A percentile compares a stretch with the other conserved stretches of the same genome.
These are phyloP conservation scores for Scolopax rusticola DNA, from an alignment of 2,797 vertebrate species.

Conservation along the genomic window DNA sequence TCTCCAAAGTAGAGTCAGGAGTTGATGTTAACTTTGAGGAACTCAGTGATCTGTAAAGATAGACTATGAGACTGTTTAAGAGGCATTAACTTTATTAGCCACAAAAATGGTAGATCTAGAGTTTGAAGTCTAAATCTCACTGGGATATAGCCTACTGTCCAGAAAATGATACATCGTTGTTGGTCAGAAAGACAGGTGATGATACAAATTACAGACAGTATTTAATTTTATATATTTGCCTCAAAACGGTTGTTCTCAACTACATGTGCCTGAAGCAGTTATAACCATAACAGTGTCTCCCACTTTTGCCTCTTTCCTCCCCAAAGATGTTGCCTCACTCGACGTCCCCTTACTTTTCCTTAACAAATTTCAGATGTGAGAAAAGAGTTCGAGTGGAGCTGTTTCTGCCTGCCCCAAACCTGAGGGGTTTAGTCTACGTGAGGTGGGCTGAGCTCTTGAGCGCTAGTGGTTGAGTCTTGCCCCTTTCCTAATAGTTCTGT, in stretches of 20 bases:
- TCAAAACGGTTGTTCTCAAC: neutral
- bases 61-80: neutral
- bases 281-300: neutral
- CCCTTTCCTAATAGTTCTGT: neutral
- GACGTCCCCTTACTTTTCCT: neutral
- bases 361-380: neutral
- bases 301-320: neutral
- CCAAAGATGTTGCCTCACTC: neutral
- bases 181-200: neutral
- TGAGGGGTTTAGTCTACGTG: neutral
- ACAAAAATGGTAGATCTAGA: neutral
- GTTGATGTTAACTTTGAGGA: neutral
- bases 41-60: neutral
- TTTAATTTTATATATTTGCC: neutral
- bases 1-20: neutral
- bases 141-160: neutral
- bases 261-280: neutral
- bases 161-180: neutral
- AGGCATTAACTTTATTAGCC: neutral
- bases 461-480: neutral
- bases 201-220: neutral
- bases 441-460: neutral
- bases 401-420: neutral
- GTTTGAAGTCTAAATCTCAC: neutral
- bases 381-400: neutral